Evolutionary conservation across 2,113 vertebrate genomes (phyloP), one percentile per base, ranked within the genome.

Genomic region (Brachypteracias leptosomus): DNA sequence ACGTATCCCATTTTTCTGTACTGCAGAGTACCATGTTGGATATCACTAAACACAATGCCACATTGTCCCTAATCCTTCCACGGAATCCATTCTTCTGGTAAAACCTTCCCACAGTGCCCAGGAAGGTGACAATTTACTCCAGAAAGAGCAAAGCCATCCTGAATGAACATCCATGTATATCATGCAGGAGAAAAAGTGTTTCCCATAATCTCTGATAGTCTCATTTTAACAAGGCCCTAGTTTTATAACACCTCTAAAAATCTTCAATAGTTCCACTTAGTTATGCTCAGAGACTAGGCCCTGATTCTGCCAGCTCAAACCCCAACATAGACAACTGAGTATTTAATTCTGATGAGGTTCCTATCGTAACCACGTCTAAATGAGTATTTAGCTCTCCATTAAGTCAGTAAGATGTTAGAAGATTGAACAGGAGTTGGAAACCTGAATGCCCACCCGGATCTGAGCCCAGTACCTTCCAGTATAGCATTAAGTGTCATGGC

Each of bases 401-500:
- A 68, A 89, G 96, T 35, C 88, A 57, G 11, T 29, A 51, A 55
- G 78, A 57, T 76, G 28, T n/a, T 83, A 70, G 58, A 79, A 86
- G 20, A 24, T 68, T 1, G 5, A 89, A 75, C 38, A 81, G 73
- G 73, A 81, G 26, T 1, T 89, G 55, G 52, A 92, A 95, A 84
- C 35, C 31, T 71, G 80, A 93, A 86, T 59, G 14, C n/a, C 35
- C 70, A 13, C 25, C 72, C 77, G 83, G 46, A 59, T 66, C 31
- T 80, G n/a, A 92, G 85, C 85, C 79, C 85, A 44, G 31, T 58
- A 55, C 59, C 21, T 86, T 88, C 78, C 55, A 77, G 22, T 47
- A 25, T 26, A 66, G 29, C 44, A 71, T 38, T 44, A 55, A 67
- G 21, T 49, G 83, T 71, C 59, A 63, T 0, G 0, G 76, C 36